phyloP scores from a whole-genome alignment of 1,140 invertebrate species.

The Rhyzopertha dominica region DNA sequence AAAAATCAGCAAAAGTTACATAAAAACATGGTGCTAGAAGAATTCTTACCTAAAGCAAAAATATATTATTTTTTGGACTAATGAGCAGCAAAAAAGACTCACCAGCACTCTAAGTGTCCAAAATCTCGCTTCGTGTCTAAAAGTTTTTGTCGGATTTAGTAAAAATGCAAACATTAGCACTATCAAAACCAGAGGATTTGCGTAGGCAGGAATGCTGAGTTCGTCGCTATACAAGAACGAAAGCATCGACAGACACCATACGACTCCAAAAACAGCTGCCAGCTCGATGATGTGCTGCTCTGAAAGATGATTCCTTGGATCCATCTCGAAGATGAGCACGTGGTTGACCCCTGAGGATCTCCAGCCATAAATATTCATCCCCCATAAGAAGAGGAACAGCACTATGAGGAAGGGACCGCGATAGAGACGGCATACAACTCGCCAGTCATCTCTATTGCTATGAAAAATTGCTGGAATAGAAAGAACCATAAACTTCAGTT shows the following conservation, averaged over 20 bases:
- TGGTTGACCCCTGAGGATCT: slow-evolving; percentile 97
- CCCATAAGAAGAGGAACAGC: slow-evolving; percentile 92
- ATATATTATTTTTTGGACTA: neutral
- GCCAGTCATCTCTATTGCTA: slow-evolving; percentile 63
- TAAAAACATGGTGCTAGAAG: slow-evolving; percentile 90
- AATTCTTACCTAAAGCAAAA: slow-evolving; percentile 68
- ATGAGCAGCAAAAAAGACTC: no score
- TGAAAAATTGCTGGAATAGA: slow-evolving; percentile 65
- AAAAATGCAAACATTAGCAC: slow-evolving; percentile 84
- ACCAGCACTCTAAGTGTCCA: slow-evolving; percentile 75
- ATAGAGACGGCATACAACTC: slow-evolving; percentile 81
- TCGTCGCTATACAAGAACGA: slow-evolving; percentile 79
- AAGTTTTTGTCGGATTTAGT: slow-evolving; percentile 89
- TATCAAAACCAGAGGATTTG: slow-evolving; percentile 83
- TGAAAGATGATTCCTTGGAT: slow-evolving; percentile 93
- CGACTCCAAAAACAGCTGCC: slow-evolving; percentile 88
- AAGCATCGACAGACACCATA: slow-evolving; percentile 85
- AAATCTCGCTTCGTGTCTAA: slow-evolving; percentile 85
- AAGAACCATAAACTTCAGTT: neutral
- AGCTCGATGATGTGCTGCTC: slow-evolving; percentile 97
- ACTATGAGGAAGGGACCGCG: slow-evolving; percentile 89
- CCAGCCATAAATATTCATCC: slow-evolving; percentile 99
- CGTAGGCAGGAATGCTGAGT: slow-evolving; percentile 85
- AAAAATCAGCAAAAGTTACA: slow-evolving; percentile 98
- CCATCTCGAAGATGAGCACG: slow-evolving; percentile 97